phyloP scores from a whole-genome alignment of 2,113 vertebrate genomes.

The Xyliphius kryptos region DNA sequence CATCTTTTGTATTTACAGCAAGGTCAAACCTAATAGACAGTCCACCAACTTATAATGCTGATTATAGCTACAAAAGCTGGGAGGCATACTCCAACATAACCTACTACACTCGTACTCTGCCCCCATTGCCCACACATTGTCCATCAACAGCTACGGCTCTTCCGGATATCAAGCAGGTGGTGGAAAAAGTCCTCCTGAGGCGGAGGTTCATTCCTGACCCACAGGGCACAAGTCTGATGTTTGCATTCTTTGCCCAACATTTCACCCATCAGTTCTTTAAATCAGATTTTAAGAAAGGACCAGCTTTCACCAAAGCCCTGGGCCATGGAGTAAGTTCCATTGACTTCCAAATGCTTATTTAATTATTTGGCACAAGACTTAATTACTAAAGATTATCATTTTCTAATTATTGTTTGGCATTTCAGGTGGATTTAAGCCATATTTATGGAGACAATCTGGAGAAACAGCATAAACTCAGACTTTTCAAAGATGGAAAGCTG shows the following conservation, averaged over 20 bases:
- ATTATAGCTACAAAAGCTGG: constrained; percentile 89
- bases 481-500: constrained; percentile 87
- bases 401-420: no score
- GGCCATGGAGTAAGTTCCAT: constrained; percentile 81
- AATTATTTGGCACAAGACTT: no score
- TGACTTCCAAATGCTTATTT: no score
- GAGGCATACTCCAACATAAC: constrained; percentile 90
- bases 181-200: constrained; percentile 83
- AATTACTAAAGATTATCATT: no score
- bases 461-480: constrained; percentile 82
- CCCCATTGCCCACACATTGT: constrained; percentile 81
- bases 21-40: constrained; percentile 88
- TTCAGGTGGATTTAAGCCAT: constrained; percentile 89
- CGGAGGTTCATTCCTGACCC: constrained; percentile 88
- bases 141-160: constrained; percentile 86
- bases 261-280: constrained; percentile 98
- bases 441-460: constrained; percentile 85
- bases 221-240: constrained; percentile 89
- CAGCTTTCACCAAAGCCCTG: constrained; percentile 77
- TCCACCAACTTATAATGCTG: constrained; percentile 84
- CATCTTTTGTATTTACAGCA: constrained; percentile 64
- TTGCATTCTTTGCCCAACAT: constrained; percentile 95
- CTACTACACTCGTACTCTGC: constrained; percentile 86
- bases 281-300: constrained; percentile 80
- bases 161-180: constrained; percentile 76